phyloP scores from a whole-genome alignment of 2,113 vertebrate genomes.

The Notothenia coriiceps region DNA sequence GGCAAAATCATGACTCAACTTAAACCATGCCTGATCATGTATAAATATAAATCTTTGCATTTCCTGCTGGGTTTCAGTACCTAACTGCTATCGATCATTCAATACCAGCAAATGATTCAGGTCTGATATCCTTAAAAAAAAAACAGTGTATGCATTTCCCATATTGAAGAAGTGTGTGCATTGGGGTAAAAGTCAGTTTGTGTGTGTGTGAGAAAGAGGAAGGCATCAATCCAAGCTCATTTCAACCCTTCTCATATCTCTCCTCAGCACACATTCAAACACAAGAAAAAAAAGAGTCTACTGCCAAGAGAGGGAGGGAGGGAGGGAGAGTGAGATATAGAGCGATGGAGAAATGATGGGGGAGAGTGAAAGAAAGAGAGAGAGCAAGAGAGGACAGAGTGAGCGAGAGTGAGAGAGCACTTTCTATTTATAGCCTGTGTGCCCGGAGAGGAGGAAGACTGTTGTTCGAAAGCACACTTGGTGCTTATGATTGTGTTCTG shows the following conservation, averaged over 20 bases:
- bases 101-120: not conserved
- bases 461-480: constrained; percentile 70
- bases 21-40: not conserved
- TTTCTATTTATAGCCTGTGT: constrained; percentile 79
- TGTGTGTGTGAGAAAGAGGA: constrained; percentile 2
- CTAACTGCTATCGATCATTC: not conserved
- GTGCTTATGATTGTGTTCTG: constrained; percentile 56
- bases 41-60: not conserved
- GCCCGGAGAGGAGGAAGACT: constrained; percentile 73
- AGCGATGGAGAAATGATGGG: constrained; percentile 43
- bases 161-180: too few species aligned
- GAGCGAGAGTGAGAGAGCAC: constrained; percentile 64
- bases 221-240: constrained; percentile 62
- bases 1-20: not conserved
- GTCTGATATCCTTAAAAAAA: not conserved
- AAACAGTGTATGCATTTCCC: too few species aligned
- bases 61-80: not conserved
- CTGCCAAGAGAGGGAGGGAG: constrained; percentile 12
- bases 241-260: constrained; percentile 52
- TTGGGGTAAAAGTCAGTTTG: not conserved
- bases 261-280: constrained; percentile 57
- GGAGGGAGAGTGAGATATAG: constrained; percentile 51
- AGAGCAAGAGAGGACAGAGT: constrained; percentile 40
- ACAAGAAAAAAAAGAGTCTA: constrained; percentile 58
- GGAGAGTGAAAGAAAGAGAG: constrained; percentile 14